Evolutionary conservation across 2,113 vertebrate genomes (phyloP), one percentile per base, ranked within the genome.

Genomic region (Phalacrocorax carbo): DNA sequence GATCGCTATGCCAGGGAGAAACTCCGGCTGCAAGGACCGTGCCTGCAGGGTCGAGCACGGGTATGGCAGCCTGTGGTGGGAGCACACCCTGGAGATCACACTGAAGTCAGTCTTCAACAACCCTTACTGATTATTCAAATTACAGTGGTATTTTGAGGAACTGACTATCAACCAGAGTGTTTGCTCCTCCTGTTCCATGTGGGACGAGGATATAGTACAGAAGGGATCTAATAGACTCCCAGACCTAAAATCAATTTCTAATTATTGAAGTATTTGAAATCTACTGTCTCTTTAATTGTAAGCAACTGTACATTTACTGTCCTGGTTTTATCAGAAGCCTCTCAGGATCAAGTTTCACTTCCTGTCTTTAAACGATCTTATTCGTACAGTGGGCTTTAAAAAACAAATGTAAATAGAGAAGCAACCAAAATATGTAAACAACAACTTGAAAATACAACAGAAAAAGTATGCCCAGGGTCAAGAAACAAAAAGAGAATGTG

Each of bases 201-300:
- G 17, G 46, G 55, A 60, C 25, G 27, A 44, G 40, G 25, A 20
- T 48, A 44, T 2, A 5, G 17, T 23, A 76, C 29, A 29, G 78
- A 58, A 65, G 40, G 27, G 73, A 70, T 38, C 64, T 40, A 92
- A 95, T 18, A 86, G 54, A 95, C 84, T 84, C 34, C n/a, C 48
- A 83, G 32, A 72, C 58, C 42, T 38, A 58, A 82, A 93, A 92
- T 94, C 65, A 82, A 54, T 79, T 48, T 34, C 46, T 49, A 58
- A 34, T 30, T 64, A 40, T 10, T 73, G 42, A 80, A 16, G 9
- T 62, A 83, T 76, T 87, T 77, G 12, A 69, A 80, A 76, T 79
- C 86, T 44, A 17, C 82, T 71, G 20, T n/a, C 10, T 66, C 94
- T 54, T 76, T 30, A 93, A 80, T 44, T 58, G 23, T 20, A 83